Conservation (phyloP, 2,113 vertebrate species). For the Apaloderma vittatum region DNA sequence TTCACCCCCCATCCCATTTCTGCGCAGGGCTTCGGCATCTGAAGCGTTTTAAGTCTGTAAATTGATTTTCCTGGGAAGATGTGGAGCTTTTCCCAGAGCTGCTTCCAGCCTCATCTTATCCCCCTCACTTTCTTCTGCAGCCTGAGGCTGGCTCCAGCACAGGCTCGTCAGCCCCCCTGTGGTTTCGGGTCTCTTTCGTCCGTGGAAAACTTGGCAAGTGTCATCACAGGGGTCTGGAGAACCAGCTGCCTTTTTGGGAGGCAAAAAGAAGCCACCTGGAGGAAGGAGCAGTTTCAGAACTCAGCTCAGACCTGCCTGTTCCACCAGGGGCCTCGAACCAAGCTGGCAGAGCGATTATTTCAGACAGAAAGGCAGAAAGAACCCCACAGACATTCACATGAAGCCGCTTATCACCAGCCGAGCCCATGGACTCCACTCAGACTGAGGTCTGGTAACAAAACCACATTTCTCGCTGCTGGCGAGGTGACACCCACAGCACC, state of each 20-base stretch:
- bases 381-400: accelerated
- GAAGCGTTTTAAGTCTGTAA: not conserved
- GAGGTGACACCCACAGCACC: accelerated
- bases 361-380: not conserved
- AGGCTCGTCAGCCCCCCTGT: not conserved
- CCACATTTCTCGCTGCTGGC: accelerated
- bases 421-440: not conserved
- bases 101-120: not conserved
- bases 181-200: not conserved
- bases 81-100: not conserved
- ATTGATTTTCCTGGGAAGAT: not conserved
- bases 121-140: accelerated
- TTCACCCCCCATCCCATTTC: not conserved
- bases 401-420: not conserved
- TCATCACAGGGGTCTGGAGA: too few relatives aligned
- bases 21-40: not conserved
- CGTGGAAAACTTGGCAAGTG: not conserved
- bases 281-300: not conserved
- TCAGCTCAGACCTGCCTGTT: not conserved
- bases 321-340: accelerated
- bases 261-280: not conserved
- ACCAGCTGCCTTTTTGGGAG: not conserved
- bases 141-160: not conserved
- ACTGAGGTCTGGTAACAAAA: not conserved
- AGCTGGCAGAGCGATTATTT: not conserved